A percentile compares a stretch with the other conserved stretches of the same genome.
Conservation (phyloP, 2,113 vertebrate species). For the Otocyon megalotis region DNA sequence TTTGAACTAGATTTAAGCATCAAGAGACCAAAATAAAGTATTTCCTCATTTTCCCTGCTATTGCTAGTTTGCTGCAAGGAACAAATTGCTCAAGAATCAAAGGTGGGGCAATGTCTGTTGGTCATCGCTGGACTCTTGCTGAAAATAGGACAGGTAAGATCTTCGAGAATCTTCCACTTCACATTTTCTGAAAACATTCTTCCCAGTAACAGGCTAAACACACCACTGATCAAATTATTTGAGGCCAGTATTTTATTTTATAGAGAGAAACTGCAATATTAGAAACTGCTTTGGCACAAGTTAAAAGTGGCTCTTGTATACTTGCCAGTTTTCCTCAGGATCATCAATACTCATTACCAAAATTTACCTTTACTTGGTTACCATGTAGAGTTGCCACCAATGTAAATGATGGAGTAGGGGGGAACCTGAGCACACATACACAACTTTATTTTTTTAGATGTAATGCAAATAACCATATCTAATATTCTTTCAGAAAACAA, state of each 20-base stretch:
- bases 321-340: neutral
- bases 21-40: neutral
- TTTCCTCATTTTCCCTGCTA: neutral
- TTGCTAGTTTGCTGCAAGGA: neutral
- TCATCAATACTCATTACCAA: neutral
- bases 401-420: neutral
- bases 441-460: constrained; percentile 29
- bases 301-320: constrained; percentile 28
- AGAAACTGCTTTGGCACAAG: constrained; percentile 35
- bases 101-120: neutral
- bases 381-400: constrained; percentile 44
- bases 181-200: neutral
- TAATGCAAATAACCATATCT: constrained; percentile 61
- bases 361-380: constrained; percentile 39
- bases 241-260: constrained; percentile 50
- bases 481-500: constrained; percentile 62
- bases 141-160: neutral
- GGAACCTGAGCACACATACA: constrained; percentile 24
- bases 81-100: neutral
- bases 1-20: neutral
- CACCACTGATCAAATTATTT: constrained; percentile 28
- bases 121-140: neutral
- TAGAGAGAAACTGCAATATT: constrained; percentile 10
- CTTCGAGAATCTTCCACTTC: neutral
- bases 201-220: constrained; percentile 36